Conservation (phyloP, 2,888 invertebrate genomes). For the Electrophaes corylata region DNA sequence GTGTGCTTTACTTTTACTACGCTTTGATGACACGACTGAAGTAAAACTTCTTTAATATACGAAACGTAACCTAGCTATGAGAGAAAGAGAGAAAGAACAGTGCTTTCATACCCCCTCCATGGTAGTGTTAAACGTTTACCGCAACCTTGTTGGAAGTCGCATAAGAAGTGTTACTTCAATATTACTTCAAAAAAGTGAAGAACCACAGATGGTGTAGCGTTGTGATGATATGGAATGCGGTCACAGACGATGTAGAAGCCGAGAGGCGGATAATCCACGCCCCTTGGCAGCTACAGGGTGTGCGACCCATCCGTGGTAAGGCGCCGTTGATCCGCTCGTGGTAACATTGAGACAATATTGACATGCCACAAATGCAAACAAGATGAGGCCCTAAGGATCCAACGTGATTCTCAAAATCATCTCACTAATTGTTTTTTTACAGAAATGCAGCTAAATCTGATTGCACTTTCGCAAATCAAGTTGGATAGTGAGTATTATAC, state of each 20-base stretch:
- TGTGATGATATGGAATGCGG: conserved; percentile 44
- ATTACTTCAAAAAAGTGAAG: conserved; percentile 37
- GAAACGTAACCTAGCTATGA: no score
- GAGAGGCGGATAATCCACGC: conserved; percentile 71
- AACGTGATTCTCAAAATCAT: conserved; percentile 3
- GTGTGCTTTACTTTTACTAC: no score
- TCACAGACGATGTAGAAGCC: conserved; percentile 73
- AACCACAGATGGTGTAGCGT: conserved; percentile 40
- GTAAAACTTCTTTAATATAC: no score
- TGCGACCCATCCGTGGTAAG: conserved; percentile 52
- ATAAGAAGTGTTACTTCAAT: no score
- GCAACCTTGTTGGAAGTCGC: no score
- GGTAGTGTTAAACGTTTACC: no score
- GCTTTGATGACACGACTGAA: no score
- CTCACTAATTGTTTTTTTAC: not conserved
- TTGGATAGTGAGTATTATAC: not conserved
- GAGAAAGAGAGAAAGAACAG: no score
- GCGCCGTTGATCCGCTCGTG: conserved; percentile 21
- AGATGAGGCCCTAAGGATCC: not conserved
- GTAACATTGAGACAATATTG: conserved; percentile 11
- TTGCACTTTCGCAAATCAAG: not conserved
- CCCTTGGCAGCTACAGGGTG: conserved; percentile 84
- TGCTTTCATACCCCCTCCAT: no score
- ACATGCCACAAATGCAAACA: conserved; percentile 2
- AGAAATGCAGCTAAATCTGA: not conserved